Evolutionary conservation across 1,140 invertebrate genomes (phyloP).

Genomic region (Trichoplusia ni): DNA sequence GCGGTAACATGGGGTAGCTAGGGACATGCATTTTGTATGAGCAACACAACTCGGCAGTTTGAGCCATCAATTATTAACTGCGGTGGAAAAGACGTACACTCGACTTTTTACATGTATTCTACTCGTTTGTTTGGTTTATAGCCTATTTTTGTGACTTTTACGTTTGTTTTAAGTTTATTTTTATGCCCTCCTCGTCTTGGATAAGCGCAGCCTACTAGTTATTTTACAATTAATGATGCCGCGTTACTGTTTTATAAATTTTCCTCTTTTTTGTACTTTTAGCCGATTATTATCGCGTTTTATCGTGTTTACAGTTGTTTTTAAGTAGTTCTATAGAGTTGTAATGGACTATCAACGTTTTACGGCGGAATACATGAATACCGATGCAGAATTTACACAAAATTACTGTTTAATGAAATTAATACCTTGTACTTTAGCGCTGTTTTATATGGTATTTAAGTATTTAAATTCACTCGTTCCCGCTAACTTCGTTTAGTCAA

Average conservation of each 20-base stretch:
- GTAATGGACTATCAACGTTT: constrained; percentile 1
- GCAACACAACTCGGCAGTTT: constrained; percentile 81
- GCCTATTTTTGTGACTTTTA: constrained; percentile 66
- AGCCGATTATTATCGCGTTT: neutral
- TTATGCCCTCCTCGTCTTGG: constrained; percentile 42
- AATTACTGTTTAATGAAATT: constrained; percentile 10
- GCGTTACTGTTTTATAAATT: constrained; percentile 2
- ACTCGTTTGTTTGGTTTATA: constrained; percentile 61
- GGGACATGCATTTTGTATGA: constrained; percentile 77
- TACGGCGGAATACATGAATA: constrained; percentile 4
- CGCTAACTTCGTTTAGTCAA: constrained; percentile 5
- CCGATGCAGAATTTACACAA: neutral
- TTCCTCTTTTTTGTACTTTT: neutral
- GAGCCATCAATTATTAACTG: constrained; percentile 76
- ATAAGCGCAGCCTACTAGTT: constrained; percentile 22
- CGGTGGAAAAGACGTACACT: constrained; percentile 62
- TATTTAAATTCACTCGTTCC: too few relatives aligned
- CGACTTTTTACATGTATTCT: constrained; percentile 74
- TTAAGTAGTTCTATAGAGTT: neutral
- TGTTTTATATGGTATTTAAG: neutral
- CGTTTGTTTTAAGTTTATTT: constrained; percentile 59
- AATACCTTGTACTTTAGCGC: constrained; percentile 5
- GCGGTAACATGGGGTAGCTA: constrained; percentile 68
- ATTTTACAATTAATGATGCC: constrained; percentile 28
- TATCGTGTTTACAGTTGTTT: neutral